These are phyloP conservation scores for Formica aserva DNA, from an alignment of 2,888 invertebrate genomes.

Conservation along the genomic window DNA sequence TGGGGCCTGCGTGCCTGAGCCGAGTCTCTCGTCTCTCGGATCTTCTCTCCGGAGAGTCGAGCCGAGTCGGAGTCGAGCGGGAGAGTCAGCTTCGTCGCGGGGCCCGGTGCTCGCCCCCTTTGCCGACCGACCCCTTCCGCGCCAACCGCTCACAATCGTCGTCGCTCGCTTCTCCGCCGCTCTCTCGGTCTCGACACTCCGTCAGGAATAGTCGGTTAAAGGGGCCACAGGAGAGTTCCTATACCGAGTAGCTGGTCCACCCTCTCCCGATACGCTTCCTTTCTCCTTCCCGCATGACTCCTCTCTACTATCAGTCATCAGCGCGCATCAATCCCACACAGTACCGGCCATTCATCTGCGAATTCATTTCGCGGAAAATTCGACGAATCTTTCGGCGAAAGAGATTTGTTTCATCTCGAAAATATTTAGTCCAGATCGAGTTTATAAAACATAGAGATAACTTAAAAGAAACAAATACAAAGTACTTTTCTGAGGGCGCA, in stretches of 20 bases:
- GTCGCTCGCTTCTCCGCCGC: conserved; percentile 46
- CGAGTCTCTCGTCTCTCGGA: conserved; percentile 73
- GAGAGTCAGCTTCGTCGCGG: conserved; percentile 72
- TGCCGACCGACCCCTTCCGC: conserved; percentile 41
- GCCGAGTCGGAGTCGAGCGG: conserved; percentile 47
- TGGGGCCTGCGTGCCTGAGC: conserved; percentile 85
- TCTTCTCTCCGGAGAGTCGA: conserved; percentile 67
- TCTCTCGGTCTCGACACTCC: conserved; percentile 70
- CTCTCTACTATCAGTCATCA: conserved; percentile 28
- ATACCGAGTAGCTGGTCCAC: conserved; percentile 69
- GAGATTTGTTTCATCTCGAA: not conserved
- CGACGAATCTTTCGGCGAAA: not conserved
- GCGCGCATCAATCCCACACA: conserved; percentile 31
- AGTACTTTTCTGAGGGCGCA: not conserved
- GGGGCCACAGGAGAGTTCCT: conserved; percentile 71
- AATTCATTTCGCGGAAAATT: not conserved
- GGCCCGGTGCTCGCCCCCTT: conserved; percentile 62
- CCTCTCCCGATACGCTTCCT: conserved; percentile 50
- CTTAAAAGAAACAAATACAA: not conserved
- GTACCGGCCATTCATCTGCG: conserved; percentile 29
- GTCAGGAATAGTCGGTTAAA: conserved; percentile 74
- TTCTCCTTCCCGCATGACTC: conserved; percentile 28
- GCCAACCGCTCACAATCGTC: not conserved
- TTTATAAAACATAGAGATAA: not conserved
- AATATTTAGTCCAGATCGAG: not conserved